Base-by-base conservation (phyloP, 2,797 vertebrate species). In the Sparus aurata region DNA sequence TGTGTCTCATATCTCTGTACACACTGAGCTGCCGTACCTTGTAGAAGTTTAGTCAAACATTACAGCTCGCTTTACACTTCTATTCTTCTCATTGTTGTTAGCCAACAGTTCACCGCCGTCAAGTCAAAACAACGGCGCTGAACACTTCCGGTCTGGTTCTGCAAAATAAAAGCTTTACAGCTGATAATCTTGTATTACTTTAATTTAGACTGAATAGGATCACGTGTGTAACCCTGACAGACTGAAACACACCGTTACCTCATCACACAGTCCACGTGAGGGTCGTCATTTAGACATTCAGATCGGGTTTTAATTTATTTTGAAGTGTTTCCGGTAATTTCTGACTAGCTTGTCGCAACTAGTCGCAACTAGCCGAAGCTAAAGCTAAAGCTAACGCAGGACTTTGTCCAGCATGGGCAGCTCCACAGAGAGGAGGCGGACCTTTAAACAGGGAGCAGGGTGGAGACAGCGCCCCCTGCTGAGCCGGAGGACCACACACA, bases 81-180 rank as follows among this genome's bases (percentile, higher is more conserved):
- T 58, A 1, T 13, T 12, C 0, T 23, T 77, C 12, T 80, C 62
- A 78, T 91, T 86, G 87, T 89, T 90, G 77, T 88, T 73, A 82
- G 83, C 76, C 7, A 47, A 50, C 18, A 34, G 12, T 11, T 30
- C 3, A 54, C 11, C 13, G 18, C 3, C 2, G 45, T 76, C 47
- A 83, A 54, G 55, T 0, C 0, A 0, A 0, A 0, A 1, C 4
- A 25, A 12, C 7, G 12, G 17, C 0, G 0, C 6, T 0, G 2
- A 0, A 1, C 0, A 41, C 1, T 69, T 90, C 84, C 91, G 79
- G 47, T 0, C 38, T 15, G 0, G 0, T 0, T 17, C 8, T 66
- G 0, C 23, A 80, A 76, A 77, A 60, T 79, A 79, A 86, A 46
- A 46, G 0, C 2, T 2, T 0, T 0, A 0, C 0, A 7, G 4